Base-by-base conservation (phyloP, 2,888 invertebrate genomes). In the Lycia hirtaria region DNA sequence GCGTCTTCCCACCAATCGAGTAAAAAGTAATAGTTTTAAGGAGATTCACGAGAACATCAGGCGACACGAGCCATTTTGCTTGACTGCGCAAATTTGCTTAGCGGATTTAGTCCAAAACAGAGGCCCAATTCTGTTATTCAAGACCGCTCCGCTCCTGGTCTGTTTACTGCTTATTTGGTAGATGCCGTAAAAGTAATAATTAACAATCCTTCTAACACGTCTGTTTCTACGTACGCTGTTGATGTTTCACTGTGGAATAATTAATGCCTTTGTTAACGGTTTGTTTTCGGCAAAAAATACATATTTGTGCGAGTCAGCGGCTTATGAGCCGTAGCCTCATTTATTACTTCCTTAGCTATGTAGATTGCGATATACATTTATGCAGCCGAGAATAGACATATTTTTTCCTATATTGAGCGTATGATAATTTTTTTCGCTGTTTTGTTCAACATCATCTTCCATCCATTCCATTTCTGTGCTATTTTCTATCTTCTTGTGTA, bases 71-170 rank as follows among this genome's bases (percentile, higher is more conserved):
- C 57, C 57, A 38, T 59, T 48, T 48, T 22, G 40, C 45, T 45
- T 15, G 44, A 44, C 52, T 48, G 47, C 33, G 20, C 41, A 14
- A n/a, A n/a, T n/a, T n/a, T n/a, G 33, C 35, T 41, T 63, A 68
- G 51, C 66, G 63, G 68, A 75, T 73, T 68, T 64, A 60, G 69
- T 73, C 68, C 52, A 32, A 64, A 73, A 75, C 78, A n/a, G n/a
- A n/a, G n/a, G n/a, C n/a, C n/a, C n/a, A n/a, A n/a, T n/a, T n/a
- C n/a, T n/a, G n/a, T n/a, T n/a, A n/a, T n/a, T n/a, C n/a, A n/a
- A n/a, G n/a, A n/a, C n/a, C n/a, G n/a, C n/a, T n/a, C n/a, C n/a
- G n/a, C n/a, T n/a, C n/a, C n/a, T 66, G 64, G 77, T 78, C 43
- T 28, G 30, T 35, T 79, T 67, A 64, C 49, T 71, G 67, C 57